A percentile compares a stretch with the other conserved stretches of the same genome.
phyloP scores from a whole-genome alignment of 1,140 invertebrate genomes.

The Thaumatotibia leucotreta region DNA sequence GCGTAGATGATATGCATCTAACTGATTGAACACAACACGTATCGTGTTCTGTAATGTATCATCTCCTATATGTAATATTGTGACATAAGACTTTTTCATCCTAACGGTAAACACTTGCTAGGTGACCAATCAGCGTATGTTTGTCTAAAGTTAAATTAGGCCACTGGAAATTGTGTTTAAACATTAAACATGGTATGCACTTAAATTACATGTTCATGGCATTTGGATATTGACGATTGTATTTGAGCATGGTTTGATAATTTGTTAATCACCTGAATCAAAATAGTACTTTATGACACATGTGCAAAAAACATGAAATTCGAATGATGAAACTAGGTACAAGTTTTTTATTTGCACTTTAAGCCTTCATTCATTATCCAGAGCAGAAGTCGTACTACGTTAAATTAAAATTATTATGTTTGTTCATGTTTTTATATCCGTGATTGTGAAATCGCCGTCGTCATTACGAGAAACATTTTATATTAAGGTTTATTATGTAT shows the following conservation, averaged over 20 bases:
- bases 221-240: not conserved
- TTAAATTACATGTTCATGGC: not conserved
- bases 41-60: not conserved
- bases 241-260: too few species aligned
- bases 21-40: slow-evolving; percentile 24
- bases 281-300: too few species aligned
- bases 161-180: not conserved
- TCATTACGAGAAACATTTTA: too few species aligned
- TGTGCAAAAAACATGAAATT: too few species aligned
- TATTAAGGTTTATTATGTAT: not conserved
- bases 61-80: not conserved
- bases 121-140: slow-evolving; percentile 18
- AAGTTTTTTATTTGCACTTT: too few species aligned
- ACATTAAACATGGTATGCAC: not conserved
- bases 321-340: too few species aligned
- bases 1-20: slow-evolving; percentile 30
- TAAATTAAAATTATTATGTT: too few species aligned
- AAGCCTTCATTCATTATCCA: too few species aligned
- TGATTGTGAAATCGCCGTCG: not conserved
- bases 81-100: not conserved
- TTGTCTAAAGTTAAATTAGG: slow-evolving; percentile 26
- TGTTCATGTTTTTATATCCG: not conserved
- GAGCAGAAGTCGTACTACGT: too few species aligned
- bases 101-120: slow-evolving; percentile 10
- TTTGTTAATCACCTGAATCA: too few species aligned